Evolutionary conservation across 2,888 invertebrate species (phyloP).

Genomic region (Anoplius nigerrimus): DNA sequence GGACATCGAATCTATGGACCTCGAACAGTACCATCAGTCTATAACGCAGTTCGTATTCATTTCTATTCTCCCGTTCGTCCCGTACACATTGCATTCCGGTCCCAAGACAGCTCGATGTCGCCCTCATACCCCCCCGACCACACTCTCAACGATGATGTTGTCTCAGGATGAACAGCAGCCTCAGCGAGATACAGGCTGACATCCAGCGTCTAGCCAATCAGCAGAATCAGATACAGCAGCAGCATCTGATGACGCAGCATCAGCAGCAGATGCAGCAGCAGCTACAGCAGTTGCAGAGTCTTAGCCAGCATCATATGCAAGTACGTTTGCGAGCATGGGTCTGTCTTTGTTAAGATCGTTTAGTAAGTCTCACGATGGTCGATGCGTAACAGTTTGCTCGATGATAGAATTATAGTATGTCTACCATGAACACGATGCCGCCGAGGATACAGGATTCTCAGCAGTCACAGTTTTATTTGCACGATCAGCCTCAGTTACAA

Average conservation of each 20-base stretch:
- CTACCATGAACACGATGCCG: constrained; percentile 66
- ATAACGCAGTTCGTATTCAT: constrained; percentile 83
- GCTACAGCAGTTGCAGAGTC: constrained; percentile 77
- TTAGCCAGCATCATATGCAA: constrained; percentile 72
- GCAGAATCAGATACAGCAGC: constrained; percentile 85
- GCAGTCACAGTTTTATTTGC: constrained; percentile 85
- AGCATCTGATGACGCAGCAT: constrained; percentile 78
- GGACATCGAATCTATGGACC: constrained; percentile 87
- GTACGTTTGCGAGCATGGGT: constrained; percentile 46
- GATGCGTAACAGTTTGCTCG: not conserved
- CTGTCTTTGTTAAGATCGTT: not conserved
- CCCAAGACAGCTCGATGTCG: not conserved
- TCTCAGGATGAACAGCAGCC: constrained; percentile 91
- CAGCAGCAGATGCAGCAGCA: constrained; percentile 79
- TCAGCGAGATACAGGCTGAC: constrained; percentile 95
- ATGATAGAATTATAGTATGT: constrained; percentile 63
- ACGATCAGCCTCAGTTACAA: constrained; percentile 79
- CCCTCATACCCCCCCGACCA: not conserved
- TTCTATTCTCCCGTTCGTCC: not conserved
- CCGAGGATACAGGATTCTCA: constrained; percentile 68
- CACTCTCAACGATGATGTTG: not conserved
- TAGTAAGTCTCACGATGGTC: not conserved
- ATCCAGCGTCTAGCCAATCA: constrained; percentile 92
- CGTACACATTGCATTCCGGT: constrained; percentile 8
- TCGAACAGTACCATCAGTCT: constrained; percentile 89